Evolutionary conservation across 1,140 invertebrate species (phyloP).

Genomic region (Zaprionus nigranus): DNA sequence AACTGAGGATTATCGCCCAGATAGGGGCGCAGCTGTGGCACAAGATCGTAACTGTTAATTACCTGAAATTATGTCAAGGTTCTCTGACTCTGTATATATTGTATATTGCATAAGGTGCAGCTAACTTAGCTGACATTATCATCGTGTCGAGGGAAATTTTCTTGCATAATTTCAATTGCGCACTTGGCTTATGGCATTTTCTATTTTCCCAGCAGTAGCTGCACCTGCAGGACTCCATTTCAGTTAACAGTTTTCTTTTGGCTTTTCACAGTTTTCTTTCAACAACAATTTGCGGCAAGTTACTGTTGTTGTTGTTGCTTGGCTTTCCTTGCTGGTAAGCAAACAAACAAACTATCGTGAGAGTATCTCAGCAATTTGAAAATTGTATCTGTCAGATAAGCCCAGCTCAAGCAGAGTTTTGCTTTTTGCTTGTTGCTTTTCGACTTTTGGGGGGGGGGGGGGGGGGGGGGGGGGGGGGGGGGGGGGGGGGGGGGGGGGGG

Average conservation of each 20-base stretch:
- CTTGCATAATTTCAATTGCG: constrained; percentile 58
- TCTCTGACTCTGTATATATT: background rate
- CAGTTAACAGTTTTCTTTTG: constrained; percentile 41
- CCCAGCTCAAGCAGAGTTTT: constrained; percentile 42
- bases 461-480: no score
- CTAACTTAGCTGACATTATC: constrained; percentile 1
- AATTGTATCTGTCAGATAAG: constrained; percentile 77
- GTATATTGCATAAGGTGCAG: constrained; percentile 27
- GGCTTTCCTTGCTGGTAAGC: no score
- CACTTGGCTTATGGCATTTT: constrained; percentile 30
- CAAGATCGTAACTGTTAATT: constrained; percentile 31
- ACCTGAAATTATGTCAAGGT: constrained; percentile 37
- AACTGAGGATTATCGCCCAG: constrained; percentile 8
- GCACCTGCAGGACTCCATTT: constrained; percentile 38
- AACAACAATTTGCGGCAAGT: constrained; percentile 60
- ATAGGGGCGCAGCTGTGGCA: constrained; percentile 22
- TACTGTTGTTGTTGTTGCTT: constrained; percentile 14
- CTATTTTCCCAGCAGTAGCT: constrained; percentile 27
- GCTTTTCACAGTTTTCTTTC: constrained; percentile 40
- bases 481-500: no score
- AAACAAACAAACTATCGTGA: constrained; percentile 56
- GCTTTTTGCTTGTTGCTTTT: constrained; percentile 27
- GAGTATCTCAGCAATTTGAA: constrained; percentile 77
- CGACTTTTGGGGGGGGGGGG: no score
- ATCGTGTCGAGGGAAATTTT: constrained; percentile 25